Conservation (phyloP, 64 coral and sea anemone genomes). For the Dendronephthya gigantea region DNA sequence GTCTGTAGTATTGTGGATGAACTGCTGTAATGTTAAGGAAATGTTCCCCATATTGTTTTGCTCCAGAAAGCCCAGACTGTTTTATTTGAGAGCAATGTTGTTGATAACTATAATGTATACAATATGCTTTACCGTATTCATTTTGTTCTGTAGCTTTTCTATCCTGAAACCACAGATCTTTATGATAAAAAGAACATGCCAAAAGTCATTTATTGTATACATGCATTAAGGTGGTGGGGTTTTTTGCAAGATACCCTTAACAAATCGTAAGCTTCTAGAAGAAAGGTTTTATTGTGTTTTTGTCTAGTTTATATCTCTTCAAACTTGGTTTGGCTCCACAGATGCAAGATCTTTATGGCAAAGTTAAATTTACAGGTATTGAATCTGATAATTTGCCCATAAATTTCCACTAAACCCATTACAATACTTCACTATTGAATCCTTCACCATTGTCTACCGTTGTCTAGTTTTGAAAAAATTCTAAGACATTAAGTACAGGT, state of each 20-base stretch:
- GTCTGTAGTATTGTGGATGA: no score
- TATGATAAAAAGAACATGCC: slow-evolving; percentile 99
- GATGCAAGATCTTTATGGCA: slow-evolving; percentile 98
- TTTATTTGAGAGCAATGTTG: no score
- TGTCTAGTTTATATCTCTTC: slow-evolving; percentile 98
- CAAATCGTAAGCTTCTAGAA: no score
- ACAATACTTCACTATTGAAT: background rate
- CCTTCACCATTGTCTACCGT: background rate
- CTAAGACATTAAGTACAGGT: no score
- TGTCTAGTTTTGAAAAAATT: background rate
- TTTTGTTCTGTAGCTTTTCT: slow-evolving; percentile 61
- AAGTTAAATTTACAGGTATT: slow-evolving; percentile 91
- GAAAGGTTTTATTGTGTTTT: no score
- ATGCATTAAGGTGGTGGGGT: slow-evolving; percentile 64
- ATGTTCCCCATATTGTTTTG: no score
- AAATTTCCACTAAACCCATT: no score
- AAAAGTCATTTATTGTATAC: slow-evolving; percentile 95
- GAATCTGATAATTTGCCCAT: no score
- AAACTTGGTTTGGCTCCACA: slow-evolving; percentile 97
- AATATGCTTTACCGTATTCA: no score
- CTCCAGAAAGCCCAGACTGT: no score
- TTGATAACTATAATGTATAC: background rate
- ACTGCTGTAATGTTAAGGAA: no score
- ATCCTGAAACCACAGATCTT: slow-evolving; percentile 96
- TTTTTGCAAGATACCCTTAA: background rate